Evolutionary conservation across 92 coral and sea anemone genomes (phyloP).

Genomic region (Ricordea florida): DNA sequence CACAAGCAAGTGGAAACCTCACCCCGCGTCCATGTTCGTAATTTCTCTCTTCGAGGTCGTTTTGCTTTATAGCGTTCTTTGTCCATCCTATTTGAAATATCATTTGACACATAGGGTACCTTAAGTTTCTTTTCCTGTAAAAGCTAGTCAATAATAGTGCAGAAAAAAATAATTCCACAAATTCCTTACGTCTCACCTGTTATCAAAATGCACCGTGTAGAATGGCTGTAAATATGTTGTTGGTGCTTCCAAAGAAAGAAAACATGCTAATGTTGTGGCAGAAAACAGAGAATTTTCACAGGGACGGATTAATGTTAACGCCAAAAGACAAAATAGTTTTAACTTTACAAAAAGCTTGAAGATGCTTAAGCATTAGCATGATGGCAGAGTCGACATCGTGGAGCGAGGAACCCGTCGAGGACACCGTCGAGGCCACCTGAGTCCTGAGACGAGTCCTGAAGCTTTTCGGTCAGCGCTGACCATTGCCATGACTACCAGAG

Average conservation of each 20-base stretch:
- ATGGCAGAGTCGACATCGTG: too few species aligned
- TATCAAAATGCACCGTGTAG: not conserved
- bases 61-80: not conserved
- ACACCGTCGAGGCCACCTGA: too few species aligned
- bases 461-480: not conserved
- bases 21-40: slow-evolving; percentile 14
- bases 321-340: not conserved
- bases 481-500: too few species aligned
- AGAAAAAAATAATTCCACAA: not conserved
- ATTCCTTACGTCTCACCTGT: not conserved
- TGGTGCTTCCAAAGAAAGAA: too few species aligned
- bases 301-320: not conserved
- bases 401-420: too few species aligned
- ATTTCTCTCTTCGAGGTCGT: not conserved
- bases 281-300: not conserved
- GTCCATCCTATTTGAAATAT: slow-evolving; percentile 14
- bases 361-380: too few species aligned
- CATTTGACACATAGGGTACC: not conserved
- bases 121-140: not conserved
- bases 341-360: too few species aligned
- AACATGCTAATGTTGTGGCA: not conserved
- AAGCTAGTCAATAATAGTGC: not conserved
- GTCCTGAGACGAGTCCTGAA: too few species aligned
- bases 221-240: too few species aligned
- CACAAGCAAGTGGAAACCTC: slow-evolving; percentile 38